Base-by-base conservation (phyloP, 2,797 vertebrate genomes). In the Coreius guichenoti region DNA sequence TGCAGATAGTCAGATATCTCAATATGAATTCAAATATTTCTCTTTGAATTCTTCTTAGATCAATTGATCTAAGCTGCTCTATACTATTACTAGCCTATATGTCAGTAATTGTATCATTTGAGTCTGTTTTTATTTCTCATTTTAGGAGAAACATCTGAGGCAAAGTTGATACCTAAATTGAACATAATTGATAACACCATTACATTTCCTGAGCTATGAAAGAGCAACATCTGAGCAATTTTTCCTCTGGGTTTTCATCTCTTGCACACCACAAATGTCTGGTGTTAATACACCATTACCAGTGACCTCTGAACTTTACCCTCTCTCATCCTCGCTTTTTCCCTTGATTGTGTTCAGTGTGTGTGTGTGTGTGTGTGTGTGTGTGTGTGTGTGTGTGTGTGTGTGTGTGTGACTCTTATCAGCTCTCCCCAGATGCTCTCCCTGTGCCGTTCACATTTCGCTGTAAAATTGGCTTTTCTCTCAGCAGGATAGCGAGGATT, bases 331-430 rank as follows among this genome's bases (percentile, higher is more conserved):
- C 36, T 84, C 23, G 17, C 61, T 68, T 65, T 16, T 33, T 19
- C 17, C n/a, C 29, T 11, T 65, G 31, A 4, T n/a, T 33, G 67
- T 58, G 39, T 49, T 75, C 23, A 17, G 70, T 77, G n/a, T 82
- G 29, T 69, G 47, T 76, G 61, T 81, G 69, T 77, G 79, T 31
- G 82, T 51, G 36, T 69, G 33, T n/a, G n/a, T n/a, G n/a, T n/a
- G n/a, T n/a, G 67, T 72, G 80, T 54, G 45, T 68, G 73, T 67
- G 72, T 75, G 70, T 78, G 63, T 54, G 61, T 63, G 80, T 39
- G 51, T 54, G 69, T 82, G 85, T 61, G 80, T 61, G 67, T 36
- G 21, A 43, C 68, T 85, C 86, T 90, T 90, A 90, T 88, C 89
- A 87, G 78, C 78, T 23, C 74, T 83, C 58, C 4, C 58, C 89